Percentiles rank a stretch among this genome's conserved stretches.
phyloP scores from a whole-genome alignment of 2,888 invertebrate genomes.

The Macrophya alboannulata region DNA sequence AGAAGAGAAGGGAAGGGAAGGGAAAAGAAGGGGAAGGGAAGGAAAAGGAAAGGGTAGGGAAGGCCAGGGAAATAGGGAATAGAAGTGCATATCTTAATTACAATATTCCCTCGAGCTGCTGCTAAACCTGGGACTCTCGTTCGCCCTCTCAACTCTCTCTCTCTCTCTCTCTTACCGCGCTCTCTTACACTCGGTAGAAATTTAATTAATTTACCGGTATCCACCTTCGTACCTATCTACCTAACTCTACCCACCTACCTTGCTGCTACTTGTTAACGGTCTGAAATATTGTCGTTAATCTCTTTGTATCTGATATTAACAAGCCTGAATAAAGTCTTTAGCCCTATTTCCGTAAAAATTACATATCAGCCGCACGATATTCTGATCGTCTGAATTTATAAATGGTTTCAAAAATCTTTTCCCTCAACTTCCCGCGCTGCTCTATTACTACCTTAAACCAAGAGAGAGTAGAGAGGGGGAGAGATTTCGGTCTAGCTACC shows the following conservation, averaged over 20 bases:
- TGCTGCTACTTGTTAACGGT: neutral
- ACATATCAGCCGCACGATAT: neutral
- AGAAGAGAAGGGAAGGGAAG: neutral
- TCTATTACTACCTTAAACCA: too few relatives aligned
- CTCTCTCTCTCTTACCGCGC: neutral
- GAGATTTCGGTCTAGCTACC: neutral
- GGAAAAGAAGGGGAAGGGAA: neutral
- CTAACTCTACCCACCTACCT: neutral
- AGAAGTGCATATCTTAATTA: constrained; percentile 77
- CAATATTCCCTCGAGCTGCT: constrained; percentile 75
- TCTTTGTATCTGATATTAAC: neutral
- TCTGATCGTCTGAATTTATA: neutral
- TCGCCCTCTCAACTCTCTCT: neutral
- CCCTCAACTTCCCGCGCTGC: too few relatives aligned
- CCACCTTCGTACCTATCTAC: constrained; percentile 5
- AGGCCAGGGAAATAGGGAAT: constrained; percentile 59
- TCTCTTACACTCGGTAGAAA: constrained; percentile 44
- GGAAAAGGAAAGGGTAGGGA: neutral
- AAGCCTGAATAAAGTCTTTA: neutral
- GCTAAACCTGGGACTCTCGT: constrained; percentile 67
- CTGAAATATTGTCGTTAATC: constrained; percentile 1
- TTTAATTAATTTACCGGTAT: constrained; percentile 52
- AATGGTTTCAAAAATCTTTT: too few relatives aligned
- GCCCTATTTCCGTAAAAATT: neutral
- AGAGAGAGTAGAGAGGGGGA: too few relatives aligned